phyloP scores from a whole-genome alignment of 1,140 invertebrate species.

The Diorhabda carinulata region DNA sequence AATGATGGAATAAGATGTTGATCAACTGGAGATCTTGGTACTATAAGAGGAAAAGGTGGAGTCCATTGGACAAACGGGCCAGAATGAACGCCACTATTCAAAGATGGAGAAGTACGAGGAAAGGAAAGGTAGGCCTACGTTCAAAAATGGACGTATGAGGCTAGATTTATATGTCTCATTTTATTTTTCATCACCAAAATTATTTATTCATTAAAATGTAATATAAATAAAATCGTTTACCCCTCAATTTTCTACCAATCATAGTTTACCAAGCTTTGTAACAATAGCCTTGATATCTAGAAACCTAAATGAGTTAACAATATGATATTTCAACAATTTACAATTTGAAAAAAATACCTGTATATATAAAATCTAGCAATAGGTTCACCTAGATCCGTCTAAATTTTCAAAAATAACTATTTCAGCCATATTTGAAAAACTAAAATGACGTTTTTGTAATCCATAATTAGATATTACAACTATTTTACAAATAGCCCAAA shows the following conservation, averaged over 20 bases:
- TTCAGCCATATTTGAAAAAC: conserved; percentile 17
- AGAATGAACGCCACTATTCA: too few species aligned
- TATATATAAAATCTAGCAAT: conserved; percentile 23
- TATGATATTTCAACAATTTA: conserved; percentile 20
- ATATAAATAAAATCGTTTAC: not conserved
- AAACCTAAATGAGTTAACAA: conserved; percentile 16
- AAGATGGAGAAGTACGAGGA: too few species aligned
- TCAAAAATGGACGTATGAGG: too few species aligned
- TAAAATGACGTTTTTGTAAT: conserved; percentile 15
- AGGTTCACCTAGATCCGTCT: conserved; percentile 18
- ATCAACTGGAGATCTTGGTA: too few species aligned
- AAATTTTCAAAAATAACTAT: conserved; percentile 23
- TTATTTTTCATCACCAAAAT: too few species aligned
- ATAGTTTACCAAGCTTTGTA: not conserved
- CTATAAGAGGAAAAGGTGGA: too few species aligned
- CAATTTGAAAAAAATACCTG: conserved; percentile 21
- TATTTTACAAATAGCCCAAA: conserved; percentile 12
- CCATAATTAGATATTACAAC: conserved; percentile 12
- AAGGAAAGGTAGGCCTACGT: too few species aligned
- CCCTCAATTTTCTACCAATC: not conserved
- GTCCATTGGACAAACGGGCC: too few species aligned
- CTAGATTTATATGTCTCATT: too few species aligned
- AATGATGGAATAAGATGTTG: too few species aligned
- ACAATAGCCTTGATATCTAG: conserved; percentile 14
- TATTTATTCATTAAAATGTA: too few species aligned